Base-by-base conservation (phyloP, 2,797 vertebrate species). In the Acanthurus leucopareius region DNA sequence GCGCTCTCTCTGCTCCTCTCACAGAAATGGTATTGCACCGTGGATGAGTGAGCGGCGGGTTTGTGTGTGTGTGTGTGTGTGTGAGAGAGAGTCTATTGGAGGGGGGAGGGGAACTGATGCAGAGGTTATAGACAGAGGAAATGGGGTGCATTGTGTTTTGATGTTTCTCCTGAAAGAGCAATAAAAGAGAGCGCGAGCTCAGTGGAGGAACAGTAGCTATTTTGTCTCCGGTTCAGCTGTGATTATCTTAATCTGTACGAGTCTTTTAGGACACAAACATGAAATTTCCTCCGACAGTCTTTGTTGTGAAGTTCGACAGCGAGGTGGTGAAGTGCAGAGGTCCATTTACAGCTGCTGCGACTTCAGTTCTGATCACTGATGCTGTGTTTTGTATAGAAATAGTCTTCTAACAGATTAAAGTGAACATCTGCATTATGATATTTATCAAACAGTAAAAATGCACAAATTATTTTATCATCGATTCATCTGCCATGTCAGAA, bases 11-110 rank as follows among this genome's bases (percentile, higher is more conserved):
- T 77, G 73, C 87, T 84, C 67, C 86, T 92, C 89, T 76, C 83
- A 28, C 74, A 89, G 89, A 93, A 92, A 92, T 89, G 84, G 80
- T 90, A 83, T 91, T 92, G 84, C 90, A 80, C 86, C 11, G 79
- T 85, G 87, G 63, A 80, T 84, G 88, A 85, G 84, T 86, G 85
- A 82, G 83, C 8, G 11, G 53, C 22, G 73, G 14, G 81, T 64
- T 56, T 76, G 77, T 75, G 76, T 68, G 57, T 63, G 71, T 73
- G 57, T 28, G 66, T 69, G 78, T 70, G 58, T 28, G 67, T 69
- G 68, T 25, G 25, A 25, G 25, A 25, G 25, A 2, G 25, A 73
- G 69, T 69, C 4, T 75, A 42, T 57, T 22, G 42, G 64, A 45
- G 85, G 28, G 86, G 90, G 87, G 87, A 78, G 66, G 86, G 87